Evolutionary conservation across 2,113 vertebrate genomes (phyloP).

Genomic region (Gopherus evgoodei): DNA sequence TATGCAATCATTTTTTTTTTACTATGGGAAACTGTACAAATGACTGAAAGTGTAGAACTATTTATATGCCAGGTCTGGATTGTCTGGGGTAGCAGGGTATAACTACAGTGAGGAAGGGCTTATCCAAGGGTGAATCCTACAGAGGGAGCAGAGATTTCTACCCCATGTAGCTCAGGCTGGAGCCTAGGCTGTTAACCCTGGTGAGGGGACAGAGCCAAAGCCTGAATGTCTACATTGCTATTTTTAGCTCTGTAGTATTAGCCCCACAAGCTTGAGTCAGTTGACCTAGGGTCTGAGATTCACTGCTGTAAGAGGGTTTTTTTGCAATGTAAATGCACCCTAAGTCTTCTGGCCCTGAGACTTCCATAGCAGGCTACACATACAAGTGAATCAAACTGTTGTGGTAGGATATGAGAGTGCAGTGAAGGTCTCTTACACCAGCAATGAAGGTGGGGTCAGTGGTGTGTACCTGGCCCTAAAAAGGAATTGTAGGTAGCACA

Average conservation of each 20-base stretch:
- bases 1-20: background rate
- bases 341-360: background rate
- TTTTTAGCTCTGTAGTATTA: background rate
- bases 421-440: background rate
- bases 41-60: background rate
- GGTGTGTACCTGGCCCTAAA: background rate
- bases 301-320: background rate
- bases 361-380: rapidly evolving
- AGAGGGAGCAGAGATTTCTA: background rate
- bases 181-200: background rate
- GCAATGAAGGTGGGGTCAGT: background rate
- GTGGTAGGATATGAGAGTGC: rapidly evolving
- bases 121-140: background rate
- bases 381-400: background rate
- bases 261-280: background rate
- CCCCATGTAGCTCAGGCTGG: background rate
- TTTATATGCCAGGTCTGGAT: background rate
- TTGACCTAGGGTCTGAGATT: background rate
- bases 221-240: background rate
- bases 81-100: background rate
- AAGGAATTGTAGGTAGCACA: rapidly evolving
- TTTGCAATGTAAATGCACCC: background rate
- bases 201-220: background rate
- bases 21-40: background rate
- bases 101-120: background rate